Evolutionary conservation across 2,888 invertebrate genomes (phyloP).

Genomic region (Parnassius smintheus): DNA sequence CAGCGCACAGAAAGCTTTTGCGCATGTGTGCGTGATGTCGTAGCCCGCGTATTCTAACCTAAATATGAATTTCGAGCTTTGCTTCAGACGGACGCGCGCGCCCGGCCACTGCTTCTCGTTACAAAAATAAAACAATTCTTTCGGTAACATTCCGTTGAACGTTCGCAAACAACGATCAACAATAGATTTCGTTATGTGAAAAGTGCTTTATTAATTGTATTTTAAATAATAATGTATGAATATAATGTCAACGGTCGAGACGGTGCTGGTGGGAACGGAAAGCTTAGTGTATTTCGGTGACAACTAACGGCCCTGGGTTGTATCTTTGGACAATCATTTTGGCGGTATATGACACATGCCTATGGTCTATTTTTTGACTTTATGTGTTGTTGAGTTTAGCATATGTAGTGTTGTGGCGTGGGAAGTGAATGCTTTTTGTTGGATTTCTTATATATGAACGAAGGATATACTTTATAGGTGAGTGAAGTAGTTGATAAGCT

Average conservation of each 20-base stretch:
- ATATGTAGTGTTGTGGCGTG: constrained; percentile 28
- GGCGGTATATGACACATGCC: constrained; percentile 33
- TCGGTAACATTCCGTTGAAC: constrained; percentile 36
- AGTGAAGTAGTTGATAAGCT: constrained; percentile 6
- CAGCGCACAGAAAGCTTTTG: constrained; percentile 45
- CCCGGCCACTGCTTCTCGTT: constrained; percentile 62
- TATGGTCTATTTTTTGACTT: constrained; percentile 35
- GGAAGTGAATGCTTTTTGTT: constrained; percentile 17
- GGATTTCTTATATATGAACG: constrained; percentile 15
- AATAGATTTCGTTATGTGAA: constrained; percentile 11
- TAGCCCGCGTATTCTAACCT: constrained; percentile 76
- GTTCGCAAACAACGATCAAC: constrained; percentile 18
- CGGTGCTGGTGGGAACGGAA: constrained; percentile 41
- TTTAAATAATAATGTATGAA: constrained; percentile 51
- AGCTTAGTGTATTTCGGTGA: constrained; percentile 59
- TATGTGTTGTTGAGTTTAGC: constrained; percentile 27
- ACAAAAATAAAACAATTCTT: constrained; percentile 68
- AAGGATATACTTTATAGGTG: constrained; percentile 6
- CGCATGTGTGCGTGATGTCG: constrained; percentile 72
- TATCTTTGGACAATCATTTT: constrained; percentile 32
- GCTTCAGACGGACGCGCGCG: constrained; percentile 61
- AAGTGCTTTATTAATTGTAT: background rate
- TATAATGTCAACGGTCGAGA: constrained; percentile 49
- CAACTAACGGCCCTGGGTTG: constrained; percentile 46
- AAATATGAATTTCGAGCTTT: constrained; percentile 73